Evolutionary conservation across 2,888 invertebrate species (phyloP), one percentile per base, ranked within the genome.

Genomic region (Leptopterna dolabrata): DNA sequence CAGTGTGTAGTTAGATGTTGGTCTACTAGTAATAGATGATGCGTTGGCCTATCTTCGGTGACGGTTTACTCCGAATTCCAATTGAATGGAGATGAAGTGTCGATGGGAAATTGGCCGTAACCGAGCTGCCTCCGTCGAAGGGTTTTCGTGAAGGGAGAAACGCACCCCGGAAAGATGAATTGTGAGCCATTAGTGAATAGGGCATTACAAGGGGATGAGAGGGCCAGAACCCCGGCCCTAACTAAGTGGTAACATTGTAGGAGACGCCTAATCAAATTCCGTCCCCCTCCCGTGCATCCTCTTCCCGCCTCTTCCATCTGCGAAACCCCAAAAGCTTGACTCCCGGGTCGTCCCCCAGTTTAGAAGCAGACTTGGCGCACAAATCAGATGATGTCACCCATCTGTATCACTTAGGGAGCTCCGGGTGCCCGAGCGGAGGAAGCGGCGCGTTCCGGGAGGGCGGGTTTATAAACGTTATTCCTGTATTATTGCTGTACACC

Each of bases 161-260:
- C 41, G 70, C 70, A 70, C 41, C 41, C 55, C 4, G 41, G 63
- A 63, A 70, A 83, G 83, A 83, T 83, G 83, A 83, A 83, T 83
- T 83, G 83, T 83, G 83, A 83, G 83, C 83, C 83, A 83, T 83
- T 83, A 83, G 83, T 83, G 83, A 83, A 83, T 83, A 70, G 41
- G 83, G 83, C 83, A 83, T 83, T 41, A 70, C 70, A 83, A 83
- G 83, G 83, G 63, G 78, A 45, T 78, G 78, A 45, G 45, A 45
- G 63, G 63, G 2, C 24, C 63, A 0, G 1, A 16, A 13, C 45
- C 51, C 51, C n/a, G 16, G 7, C 4, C 85, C 85, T 85, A 85
- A 85, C 85, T 85, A 85, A 85, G 85, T 85, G 85, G 85, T 85
- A 85, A 85, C 85, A 76, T 85, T 85, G 85, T 85, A 85, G 47